These are phyloP conservation scores for Nesogale talazaci DNA, from an alignment of 2,113 vertebrate genomes.

Conservation along the genomic window DNA sequence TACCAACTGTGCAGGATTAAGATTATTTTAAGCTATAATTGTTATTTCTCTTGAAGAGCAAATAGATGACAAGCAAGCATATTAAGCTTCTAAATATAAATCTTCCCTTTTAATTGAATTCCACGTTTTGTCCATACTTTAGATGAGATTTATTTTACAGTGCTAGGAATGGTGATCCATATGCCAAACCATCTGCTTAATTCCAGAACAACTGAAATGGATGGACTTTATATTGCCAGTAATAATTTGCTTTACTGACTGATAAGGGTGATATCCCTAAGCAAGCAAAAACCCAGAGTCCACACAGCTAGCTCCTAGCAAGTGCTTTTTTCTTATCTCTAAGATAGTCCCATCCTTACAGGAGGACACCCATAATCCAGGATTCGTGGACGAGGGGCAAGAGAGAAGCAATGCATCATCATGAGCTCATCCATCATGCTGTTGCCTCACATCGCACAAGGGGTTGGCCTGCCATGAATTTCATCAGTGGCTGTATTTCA, in stretches of 20 bases:
- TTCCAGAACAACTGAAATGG: slow-evolving; percentile 55
- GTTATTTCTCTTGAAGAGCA: slow-evolving; percentile 23
- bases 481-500: slow-evolving; percentile 59
- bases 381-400: slow-evolving; percentile 6
- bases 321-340: slow-evolving; percentile 7
- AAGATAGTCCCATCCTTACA: slow-evolving; percentile 5
- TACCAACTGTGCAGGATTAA: slow-evolving; percentile 13
- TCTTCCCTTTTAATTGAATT: slow-evolving; percentile 64
- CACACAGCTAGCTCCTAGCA: not conserved
- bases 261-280: slow-evolving; percentile 1
- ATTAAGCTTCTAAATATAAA: slow-evolving; percentile 62
- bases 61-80: slow-evolving; percentile 63
- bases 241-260: slow-evolving; percentile 53
- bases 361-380: not conserved
- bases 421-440: slow-evolving; percentile 3
- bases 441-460: not conserved
- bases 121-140: slow-evolving; percentile 41
- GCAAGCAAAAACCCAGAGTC: not conserved
- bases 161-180: slow-evolving; percentile 28
- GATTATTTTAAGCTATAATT: slow-evolving; percentile 33
- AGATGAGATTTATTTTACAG: slow-evolving; percentile 31
- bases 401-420: not conserved
- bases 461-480: slow-evolving; percentile 49
- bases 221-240: slow-evolving; percentile 11
- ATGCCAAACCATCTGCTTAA: slow-evolving; percentile 36